Base-by-base conservation (phyloP, 2,888 invertebrate genomes). In the Tribolium freemani region DNA sequence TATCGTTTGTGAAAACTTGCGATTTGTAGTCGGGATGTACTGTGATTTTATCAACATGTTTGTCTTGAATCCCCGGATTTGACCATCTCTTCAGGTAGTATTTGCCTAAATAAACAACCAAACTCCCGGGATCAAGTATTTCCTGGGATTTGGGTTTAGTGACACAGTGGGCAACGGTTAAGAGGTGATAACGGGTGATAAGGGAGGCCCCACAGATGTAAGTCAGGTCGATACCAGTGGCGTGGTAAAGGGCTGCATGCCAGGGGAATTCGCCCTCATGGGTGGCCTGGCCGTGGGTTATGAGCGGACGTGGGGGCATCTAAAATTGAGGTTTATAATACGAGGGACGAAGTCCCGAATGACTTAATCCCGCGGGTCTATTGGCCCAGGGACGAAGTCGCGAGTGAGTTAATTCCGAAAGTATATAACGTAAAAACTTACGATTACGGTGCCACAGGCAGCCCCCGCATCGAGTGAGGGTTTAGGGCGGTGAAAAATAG, bases 191-290 rank as follows among this genome's bases (percentile, higher is more conserved):
- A 9, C 67, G 70, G 4, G 83, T 81, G 4, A 86, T 79, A 9
- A 86, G 76, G 0, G 84, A 82, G 4, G 81, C 85, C 1, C 86
- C 86, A 67, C 86, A 86, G 31, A 83, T 83, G 72, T 86, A 86
- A 3, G 80, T 82, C 26, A 86, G 67, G 69, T 85, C 84, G 20
- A 83, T 82, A 1, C 83, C 83, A 75, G 78, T 80, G 0, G 90
- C 88, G 77, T 90, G 89, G 80, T 91, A 92, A 0, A 91, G 82
- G 0, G 91, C 92, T 6, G 90, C 90, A 83, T 92, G 92, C 92
- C 92, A 92, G 0, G 92, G 92, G 89, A 90, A 92, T 78, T 92
- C 90, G 0, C 91, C 91, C 71, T 90, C 90, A 38, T 88, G 81
- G 0, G 91, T 90, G 0, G 88, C 88, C 21, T 88, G 88, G 0